Conservation (phyloP, 1,140 invertebrate species). For the Solen grandis region DNA sequence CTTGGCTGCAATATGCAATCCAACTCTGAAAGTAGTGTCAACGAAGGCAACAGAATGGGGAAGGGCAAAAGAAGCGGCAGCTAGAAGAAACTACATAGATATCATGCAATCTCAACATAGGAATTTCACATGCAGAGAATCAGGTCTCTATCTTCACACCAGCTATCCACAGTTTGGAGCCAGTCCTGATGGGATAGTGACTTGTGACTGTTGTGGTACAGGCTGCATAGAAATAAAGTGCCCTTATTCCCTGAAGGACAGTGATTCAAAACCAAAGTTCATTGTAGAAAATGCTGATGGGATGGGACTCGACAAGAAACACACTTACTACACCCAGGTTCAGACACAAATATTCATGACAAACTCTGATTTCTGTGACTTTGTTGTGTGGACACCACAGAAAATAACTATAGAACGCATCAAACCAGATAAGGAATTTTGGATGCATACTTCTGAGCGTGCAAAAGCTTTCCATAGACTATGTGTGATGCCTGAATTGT, state of each 20-base stretch:
- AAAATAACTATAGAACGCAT: slow-evolving; percentile 26
- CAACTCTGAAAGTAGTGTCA: background rate
- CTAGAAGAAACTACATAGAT: background rate
- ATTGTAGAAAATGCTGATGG: slow-evolving; percentile 8
- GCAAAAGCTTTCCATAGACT: slow-evolving; percentile 10
- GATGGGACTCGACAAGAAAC: background rate
- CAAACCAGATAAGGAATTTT: slow-evolving; percentile 11
- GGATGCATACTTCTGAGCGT: slow-evolving; percentile 1
- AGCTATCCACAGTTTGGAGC: slow-evolving; percentile 11
- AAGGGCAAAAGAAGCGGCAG: background rate
- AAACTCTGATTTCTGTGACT: slow-evolving; percentile 15
- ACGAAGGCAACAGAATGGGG: slow-evolving; percentile 4
- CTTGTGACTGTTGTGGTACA: slow-evolving; percentile 34
- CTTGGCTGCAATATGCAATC: slow-evolving; percentile 13
- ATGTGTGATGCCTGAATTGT: no score
- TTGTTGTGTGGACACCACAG: slow-evolving; percentile 37
- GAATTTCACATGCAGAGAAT: background rate
- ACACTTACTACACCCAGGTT: slow-evolving; percentile 49
- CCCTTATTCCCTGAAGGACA: background rate
- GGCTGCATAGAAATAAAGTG: slow-evolving; percentile 33
- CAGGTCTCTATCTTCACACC: background rate
- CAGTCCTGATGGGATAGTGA: slow-evolving; percentile 18
- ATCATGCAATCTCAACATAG: background rate
- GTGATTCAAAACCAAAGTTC: no score
- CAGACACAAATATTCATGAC: slow-evolving; percentile 32